Percentiles rank a stretch among this genome's conserved stretches.
phyloP scores from a whole-genome alignment of 2,888 invertebrate genomes.

The Leucoma salicis region DNA sequence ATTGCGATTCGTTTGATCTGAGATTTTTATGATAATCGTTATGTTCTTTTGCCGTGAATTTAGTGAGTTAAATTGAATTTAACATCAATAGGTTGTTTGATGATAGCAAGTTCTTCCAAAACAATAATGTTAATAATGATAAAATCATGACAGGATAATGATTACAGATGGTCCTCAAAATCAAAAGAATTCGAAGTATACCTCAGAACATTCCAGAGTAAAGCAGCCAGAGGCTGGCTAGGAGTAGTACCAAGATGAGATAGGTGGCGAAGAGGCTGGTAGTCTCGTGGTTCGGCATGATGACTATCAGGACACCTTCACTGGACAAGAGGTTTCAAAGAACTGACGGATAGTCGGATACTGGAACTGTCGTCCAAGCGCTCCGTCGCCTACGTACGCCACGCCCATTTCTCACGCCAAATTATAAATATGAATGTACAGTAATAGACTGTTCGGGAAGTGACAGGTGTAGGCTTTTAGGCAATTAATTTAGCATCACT shows the following conservation, averaged over 20 bases:
- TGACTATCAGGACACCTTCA: conserved; percentile 54
- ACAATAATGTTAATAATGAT: too few species aligned
- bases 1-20: neutral
- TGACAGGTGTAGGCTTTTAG: conserved; percentile 47
- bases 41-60: neutral
- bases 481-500: conserved; percentile 12
- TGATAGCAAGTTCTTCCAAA: too few species aligned
- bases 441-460: conserved; percentile 46
- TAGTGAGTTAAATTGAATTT: too few species aligned
- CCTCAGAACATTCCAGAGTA: conserved; percentile 84
- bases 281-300: conserved; percentile 83
- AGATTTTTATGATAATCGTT: neutral
- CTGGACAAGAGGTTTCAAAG: conserved; percentile 64
- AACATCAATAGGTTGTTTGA: too few species aligned
- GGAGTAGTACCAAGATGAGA: conserved; percentile 84
- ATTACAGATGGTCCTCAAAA: neutral
- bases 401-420: conserved; percentile 49
- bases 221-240: conserved; percentile 85
- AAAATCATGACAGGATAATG: neutral
- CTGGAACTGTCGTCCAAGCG: conserved; percentile 42
- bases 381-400: conserved; percentile 48
- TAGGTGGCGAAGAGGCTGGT: conserved; percentile 87
- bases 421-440: conserved; percentile 59
- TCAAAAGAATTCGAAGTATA: conserved; percentile 28
- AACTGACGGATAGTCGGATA: conserved; percentile 54